Evolutionary conservation across 2,797 vertebrate genomes (phyloP), one percentile per base, ranked within the genome.

Genomic region (Tragopan temminckii): DNA sequence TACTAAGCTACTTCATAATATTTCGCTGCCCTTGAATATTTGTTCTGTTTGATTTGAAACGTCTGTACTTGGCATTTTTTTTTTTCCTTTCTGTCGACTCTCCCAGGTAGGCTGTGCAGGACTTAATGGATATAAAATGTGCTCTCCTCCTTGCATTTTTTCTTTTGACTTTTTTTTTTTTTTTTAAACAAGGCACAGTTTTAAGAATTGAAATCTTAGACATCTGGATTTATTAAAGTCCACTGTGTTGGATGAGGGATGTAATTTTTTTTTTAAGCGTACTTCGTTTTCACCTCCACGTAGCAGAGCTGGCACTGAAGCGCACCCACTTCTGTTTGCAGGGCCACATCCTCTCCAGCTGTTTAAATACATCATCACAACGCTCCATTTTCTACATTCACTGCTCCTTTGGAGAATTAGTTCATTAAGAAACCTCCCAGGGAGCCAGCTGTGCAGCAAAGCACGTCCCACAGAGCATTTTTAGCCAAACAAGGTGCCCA

Each of bases 1-100:
- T 53, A 10, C 58, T 87, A 24, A 85, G 43, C 59, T 83, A 72
- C 63, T 88, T 93, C 38, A 21, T 95, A 88, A 89, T 8, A 12
- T 86, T 93, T 90, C 71, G 67, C 50, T 94, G 67, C 78, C 52
- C n/a, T 82, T 69, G 55, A 82, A 58, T 92, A 75, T 94, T 95
- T 90, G 59, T 45, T 69, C 40, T 86, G 16, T 67, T 62, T 76
- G 19, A 79, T 70, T 77, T 66, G 68, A 84, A 94, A 85, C 1
- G 11, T 66, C 61, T 79, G 55, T 79, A 57, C 29, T 78, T 85
- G n/a, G 14, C 8, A 2, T 55, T 57, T 59, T 23, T 16, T 14
- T 46, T 48, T 29, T 27, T 5, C 17, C 16, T 14, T 81, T 35
- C 25, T 35, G 75, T 71, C 6, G 1, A 27, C n/a, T 82, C 12